These are phyloP conservation scores for Panthera uncia DNA, from an alignment of 2,113 vertebrate species.

Conservation along the genomic window DNA sequence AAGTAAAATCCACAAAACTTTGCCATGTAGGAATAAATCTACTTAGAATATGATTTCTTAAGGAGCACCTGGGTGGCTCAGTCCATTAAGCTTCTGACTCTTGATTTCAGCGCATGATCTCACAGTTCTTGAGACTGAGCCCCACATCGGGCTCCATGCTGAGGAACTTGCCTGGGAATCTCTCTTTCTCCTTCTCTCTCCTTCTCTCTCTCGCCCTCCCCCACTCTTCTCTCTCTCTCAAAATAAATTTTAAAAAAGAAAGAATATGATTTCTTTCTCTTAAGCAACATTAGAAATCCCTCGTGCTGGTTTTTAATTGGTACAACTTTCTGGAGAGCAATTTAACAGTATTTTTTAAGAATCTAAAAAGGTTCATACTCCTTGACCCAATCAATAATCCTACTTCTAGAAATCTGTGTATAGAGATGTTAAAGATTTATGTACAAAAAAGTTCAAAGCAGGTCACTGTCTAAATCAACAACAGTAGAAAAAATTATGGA, in stretches of 20 bases:
- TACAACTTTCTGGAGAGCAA: conserved; percentile 17
- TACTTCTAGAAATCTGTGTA: background rate
- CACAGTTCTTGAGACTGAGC: too few relatives aligned
- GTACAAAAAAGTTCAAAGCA: background rate
- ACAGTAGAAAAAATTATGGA: background rate
- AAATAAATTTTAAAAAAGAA: too few relatives aligned
- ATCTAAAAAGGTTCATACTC: background rate
- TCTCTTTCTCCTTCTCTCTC: too few relatives aligned
- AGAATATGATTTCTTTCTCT: background rate
- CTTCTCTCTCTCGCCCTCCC: too few relatives aligned
- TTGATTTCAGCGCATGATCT: too few relatives aligned
- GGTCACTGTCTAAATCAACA: background rate
- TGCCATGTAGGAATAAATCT: background rate
- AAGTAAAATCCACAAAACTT: conserved; percentile 20
- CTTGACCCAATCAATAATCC: conserved; percentile 32
- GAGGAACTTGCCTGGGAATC: too few relatives aligned
- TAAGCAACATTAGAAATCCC: conserved; percentile 7
- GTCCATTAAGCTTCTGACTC: too few relatives aligned
- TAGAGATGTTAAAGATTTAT: background rate
- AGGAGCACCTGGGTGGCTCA: too few relatives aligned
- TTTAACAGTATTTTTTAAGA: conserved; percentile 14
- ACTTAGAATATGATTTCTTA: background rate
- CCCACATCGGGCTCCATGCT: too few relatives aligned
- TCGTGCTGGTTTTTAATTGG: background rate
- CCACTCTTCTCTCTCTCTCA: too few relatives aligned